Percentiles rank a stretch among this genome's conserved stretches.
These are phyloP conservation scores for Piezodorus guildinii DNA, from an alignment of 1,140 invertebrate species.

Conservation along the genomic window DNA sequence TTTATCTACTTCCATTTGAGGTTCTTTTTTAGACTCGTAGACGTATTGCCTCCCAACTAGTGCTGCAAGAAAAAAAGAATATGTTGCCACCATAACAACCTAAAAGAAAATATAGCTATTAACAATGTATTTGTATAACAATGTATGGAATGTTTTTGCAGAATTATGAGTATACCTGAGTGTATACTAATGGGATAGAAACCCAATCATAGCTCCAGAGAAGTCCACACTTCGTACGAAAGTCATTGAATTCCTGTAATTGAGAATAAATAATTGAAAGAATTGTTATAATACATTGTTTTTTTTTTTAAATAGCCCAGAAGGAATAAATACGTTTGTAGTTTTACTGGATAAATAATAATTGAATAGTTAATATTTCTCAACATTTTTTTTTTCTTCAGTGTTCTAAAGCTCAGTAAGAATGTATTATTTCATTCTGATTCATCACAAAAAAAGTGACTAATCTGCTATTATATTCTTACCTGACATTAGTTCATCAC, in stretches of 20 bases:
- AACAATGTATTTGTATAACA: neutral
- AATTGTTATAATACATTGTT: too few relatives aligned
- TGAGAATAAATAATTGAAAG: too few relatives aligned
- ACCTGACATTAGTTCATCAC: too few relatives aligned
- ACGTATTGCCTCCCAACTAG: conserved; percentile 59
- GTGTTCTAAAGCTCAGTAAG: too few relatives aligned
- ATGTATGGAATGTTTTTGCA: neutral
- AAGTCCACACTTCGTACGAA: conserved; percentile 52
- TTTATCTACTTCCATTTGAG: conserved; percentile 46
- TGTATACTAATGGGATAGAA: conserved; percentile 73
- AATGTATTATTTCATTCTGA: too few relatives aligned
- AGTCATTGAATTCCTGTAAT: conserved; percentile 52
- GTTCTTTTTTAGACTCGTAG: conserved; percentile 36
- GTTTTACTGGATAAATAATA: too few relatives aligned
- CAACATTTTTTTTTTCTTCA: too few relatives aligned
- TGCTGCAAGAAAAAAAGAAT: conserved; percentile 59
- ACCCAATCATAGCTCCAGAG: conserved; percentile 78
- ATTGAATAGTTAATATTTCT: too few relatives aligned
- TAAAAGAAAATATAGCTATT: conserved; percentile 28
- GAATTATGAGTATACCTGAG: conserved; percentile 44
- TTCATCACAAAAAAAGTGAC: too few relatives aligned
- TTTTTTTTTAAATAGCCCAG: too few relatives aligned
- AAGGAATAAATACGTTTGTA: too few relatives aligned
- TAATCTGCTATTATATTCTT: too few relatives aligned
- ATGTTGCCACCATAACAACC: conserved; percentile 66